Evolutionary conservation across 2,797 vertebrate species (phyloP), one percentile per base, ranked within the genome.

Genomic region (Gallinago solitaria): DNA sequence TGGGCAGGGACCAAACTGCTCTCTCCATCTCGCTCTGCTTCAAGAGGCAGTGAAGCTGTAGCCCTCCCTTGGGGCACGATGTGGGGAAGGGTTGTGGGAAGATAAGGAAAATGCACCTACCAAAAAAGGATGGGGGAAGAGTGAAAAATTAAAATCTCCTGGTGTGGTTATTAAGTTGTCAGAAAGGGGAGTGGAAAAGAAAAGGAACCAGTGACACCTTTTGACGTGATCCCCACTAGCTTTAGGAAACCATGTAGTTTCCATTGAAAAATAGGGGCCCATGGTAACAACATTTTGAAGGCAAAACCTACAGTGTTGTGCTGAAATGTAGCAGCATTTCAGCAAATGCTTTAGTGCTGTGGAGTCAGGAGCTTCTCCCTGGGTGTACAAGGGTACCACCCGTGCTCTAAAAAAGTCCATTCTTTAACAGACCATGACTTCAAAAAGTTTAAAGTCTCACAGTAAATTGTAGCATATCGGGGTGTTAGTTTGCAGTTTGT

Each of bases 371-470:
- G n/a, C 20, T 87, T 70, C 32, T 91, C 10, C 33, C 30, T 5
- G 2, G 5, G 3, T 12, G 18, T 41, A 21, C 33, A 64, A 13
- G 0, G 2, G 35, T 9, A 48, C n/a, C 13, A 28, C 4, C 14
- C 28, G 32, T 57, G 45, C 21, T 53, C 51, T 64, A 19, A 65
- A 60, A 54, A 33, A 2, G 5, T 64, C 11, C 7, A n/a, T 25
- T 54, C 15, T 41, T 25, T 16, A 43, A 43, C 48, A 83, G 23
- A 45, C 18, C 2, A 11, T 19, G 32, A 30, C 6, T 48, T 76
- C 33, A 35, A 48, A 80, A 77, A 30, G 8, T 80, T 85, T 56
- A 10, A 86, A 75, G 15, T 60, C 57, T 91, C 27, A 25, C 11
- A 37, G 33, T 32, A 73, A 73, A 32, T 19, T 63, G 7, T 33